Conservation (phyloP, 2,113 vertebrate species). For the Periophthalmodon schlosseri region DNA sequence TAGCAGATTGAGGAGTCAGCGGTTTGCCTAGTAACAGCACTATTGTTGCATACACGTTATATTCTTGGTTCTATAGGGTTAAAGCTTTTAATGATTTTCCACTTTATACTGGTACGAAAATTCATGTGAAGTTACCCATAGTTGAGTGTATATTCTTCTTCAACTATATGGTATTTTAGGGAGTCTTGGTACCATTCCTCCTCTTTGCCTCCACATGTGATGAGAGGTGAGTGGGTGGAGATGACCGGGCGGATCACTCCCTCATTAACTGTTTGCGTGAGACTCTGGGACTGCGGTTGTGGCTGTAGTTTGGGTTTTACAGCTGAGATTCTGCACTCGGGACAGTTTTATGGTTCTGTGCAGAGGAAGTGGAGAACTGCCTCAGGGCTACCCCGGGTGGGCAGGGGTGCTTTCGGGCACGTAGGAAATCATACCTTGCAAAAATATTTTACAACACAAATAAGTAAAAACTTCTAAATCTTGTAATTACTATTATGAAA, state of each 20-base stretch:
- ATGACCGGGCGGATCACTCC: conserved; percentile 47
- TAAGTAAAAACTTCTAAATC: too few relatives aligned
- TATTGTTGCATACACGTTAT: neutral
- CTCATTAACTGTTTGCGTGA: conserved; percentile 51
- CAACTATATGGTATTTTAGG: neutral
- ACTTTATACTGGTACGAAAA: neutral
- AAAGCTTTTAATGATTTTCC: neutral
- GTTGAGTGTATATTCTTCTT: neutral
- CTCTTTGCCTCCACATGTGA: conserved; percentile 20
- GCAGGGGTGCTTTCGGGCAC: neutral
- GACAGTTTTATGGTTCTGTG: conserved; percentile 37
- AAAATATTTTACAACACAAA: neutral
- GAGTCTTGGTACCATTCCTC: neutral
- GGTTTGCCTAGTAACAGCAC: neutral
- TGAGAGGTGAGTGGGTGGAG: conserved; percentile 49
- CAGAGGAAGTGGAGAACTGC: conserved; percentile 33
- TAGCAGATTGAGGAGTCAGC: neutral
- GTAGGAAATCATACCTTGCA: neutral
- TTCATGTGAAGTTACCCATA: neutral
- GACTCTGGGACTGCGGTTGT: conserved; percentile 28
- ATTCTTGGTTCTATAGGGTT: neutral
- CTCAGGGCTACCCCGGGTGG: conserved; percentile 19
- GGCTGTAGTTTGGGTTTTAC: conserved; percentile 22
- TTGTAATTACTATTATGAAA: too few relatives aligned
- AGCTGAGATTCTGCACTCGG: conserved; percentile 18